phyloP scores from a whole-genome alignment of 2,888 invertebrate species.

The Iphiclides podalirius region DNA sequence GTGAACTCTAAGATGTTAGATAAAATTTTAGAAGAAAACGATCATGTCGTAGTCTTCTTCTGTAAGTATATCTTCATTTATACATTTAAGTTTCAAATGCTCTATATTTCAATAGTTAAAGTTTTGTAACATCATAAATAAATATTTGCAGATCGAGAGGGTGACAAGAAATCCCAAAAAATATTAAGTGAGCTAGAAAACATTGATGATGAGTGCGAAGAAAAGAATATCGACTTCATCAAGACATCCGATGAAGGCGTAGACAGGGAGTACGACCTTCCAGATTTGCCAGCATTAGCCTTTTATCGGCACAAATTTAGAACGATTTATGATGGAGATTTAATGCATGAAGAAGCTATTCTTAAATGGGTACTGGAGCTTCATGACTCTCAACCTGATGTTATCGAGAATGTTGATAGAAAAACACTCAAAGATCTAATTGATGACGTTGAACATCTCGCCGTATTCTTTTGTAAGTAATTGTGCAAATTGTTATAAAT shows the following conservation, averaged over 20 bases:
- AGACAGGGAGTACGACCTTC: conserved; percentile 92
- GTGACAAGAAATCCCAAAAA: conserved; percentile 93
- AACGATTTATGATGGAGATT: conserved; percentile 92
- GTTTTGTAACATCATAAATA: no score
- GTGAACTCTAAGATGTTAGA: conserved; percentile 94
- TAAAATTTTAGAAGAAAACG: conserved; percentile 91
- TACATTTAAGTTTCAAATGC: no score
- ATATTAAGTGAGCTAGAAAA: conserved; percentile 94
- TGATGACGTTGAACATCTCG: conserved; percentile 93
- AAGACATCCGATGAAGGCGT: conserved; percentile 94
- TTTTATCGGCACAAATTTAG: conserved; percentile 94
- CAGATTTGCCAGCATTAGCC: conserved; percentile 89
- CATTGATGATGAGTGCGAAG: conserved; percentile 95
- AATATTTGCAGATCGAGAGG: conserved; percentile 87
- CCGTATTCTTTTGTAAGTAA: conserved; percentile 93
- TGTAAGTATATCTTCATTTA: conserved; percentile 83
- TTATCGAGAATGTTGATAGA: conserved; percentile 94
- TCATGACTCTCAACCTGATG: conserved; percentile 91
- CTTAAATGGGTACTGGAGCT: conserved; percentile 93
- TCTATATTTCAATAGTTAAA: no score
- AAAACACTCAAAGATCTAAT: conserved; percentile 94
- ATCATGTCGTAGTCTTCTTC: conserved; percentile 95
- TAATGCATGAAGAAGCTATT: conserved; percentile 95
- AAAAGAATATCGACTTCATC: conserved; percentile 93
- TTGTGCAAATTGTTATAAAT: no score